Percentiles rank a stretch among this genome's conserved stretches.
Conservation (phyloP, 2,113 vertebrate genomes). For the Numida meleagris region DNA sequence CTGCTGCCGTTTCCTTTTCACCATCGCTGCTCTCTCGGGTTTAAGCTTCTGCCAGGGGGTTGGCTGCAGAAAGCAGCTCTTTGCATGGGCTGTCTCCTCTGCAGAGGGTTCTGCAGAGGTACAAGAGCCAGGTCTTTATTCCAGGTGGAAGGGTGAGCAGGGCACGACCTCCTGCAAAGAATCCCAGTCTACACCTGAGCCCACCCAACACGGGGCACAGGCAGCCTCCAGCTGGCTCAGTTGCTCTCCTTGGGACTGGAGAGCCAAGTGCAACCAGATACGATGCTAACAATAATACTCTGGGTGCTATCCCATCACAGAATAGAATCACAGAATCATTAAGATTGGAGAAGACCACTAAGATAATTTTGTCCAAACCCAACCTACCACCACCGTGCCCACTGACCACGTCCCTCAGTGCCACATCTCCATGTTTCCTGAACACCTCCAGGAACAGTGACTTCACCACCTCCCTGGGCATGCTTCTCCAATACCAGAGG, state of each 20-base stretch:
- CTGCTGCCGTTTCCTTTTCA: not conserved
- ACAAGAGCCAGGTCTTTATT: not conserved
- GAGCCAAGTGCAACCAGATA: not conserved
- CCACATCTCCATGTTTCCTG: too few relatives aligned
- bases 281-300: not conserved
- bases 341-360: too few relatives aligned
- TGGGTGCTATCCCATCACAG: not conserved
- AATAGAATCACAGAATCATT: too few relatives aligned
- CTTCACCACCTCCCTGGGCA: too few relatives aligned
- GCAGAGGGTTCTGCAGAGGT: not conserved
- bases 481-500: too few relatives aligned
- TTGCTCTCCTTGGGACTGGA: not conserved
- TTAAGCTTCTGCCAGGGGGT: not conserved
- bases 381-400: too few relatives aligned
- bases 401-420: too few relatives aligned
- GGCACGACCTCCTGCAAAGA: not conserved
- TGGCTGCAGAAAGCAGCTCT: not conserved
- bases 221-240: not conserved
- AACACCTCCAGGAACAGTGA: too few relatives aligned
- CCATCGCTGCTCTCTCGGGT: rapidly evolving
- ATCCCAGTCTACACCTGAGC: rapidly evolving
- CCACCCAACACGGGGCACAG: rapidly evolving
- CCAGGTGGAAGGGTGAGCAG: not conserved
- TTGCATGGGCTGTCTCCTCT: not conserved
- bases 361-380: too few relatives aligned